These are phyloP conservation scores for Heterodera filipjevi DNA, from an alignment of 2,888 invertebrate genomes.

Conservation along the genomic window DNA sequence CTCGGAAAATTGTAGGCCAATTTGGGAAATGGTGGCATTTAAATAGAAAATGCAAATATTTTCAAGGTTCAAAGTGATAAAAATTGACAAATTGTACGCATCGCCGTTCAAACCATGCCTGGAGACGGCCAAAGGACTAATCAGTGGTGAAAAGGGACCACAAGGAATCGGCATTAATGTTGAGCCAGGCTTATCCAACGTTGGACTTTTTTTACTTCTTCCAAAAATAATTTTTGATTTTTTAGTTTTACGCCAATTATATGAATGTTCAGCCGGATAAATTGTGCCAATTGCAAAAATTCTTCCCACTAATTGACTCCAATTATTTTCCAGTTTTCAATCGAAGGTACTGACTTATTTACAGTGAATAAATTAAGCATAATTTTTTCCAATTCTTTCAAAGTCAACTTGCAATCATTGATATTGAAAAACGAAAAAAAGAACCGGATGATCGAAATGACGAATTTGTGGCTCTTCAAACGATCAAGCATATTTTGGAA, in stretches of 20 bases:
- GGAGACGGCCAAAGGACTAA: neutral
- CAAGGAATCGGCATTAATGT: neutral
- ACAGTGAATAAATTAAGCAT: neutral
- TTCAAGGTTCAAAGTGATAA: neutral
- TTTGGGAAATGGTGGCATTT: neutral
- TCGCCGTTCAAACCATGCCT: neutral
- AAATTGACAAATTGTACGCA: neutral
- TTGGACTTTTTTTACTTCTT: neutral
- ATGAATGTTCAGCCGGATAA: neutral
- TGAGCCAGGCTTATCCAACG: neutral
- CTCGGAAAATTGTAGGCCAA: neutral
- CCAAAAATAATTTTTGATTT: neutral
- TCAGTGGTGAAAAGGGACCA: neutral
- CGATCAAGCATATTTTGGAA: neutral
- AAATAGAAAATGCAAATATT: neutral
- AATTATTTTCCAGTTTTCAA: neutral
- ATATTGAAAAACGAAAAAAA: neutral
- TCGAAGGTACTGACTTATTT: no score
- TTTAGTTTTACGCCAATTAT: neutral
- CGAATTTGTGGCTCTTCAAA: neutral
- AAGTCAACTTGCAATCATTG: neutral
- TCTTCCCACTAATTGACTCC: neutral
- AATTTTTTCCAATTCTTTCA: neutral
- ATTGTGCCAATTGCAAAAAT: neutral
- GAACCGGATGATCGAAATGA: neutral